Percentiles rank a stretch among this genome's conserved stretches.
These are phyloP conservation scores for Aplodontia rufa DNA, from an alignment of 2,113 vertebrate species.

Conservation along the genomic window DNA sequence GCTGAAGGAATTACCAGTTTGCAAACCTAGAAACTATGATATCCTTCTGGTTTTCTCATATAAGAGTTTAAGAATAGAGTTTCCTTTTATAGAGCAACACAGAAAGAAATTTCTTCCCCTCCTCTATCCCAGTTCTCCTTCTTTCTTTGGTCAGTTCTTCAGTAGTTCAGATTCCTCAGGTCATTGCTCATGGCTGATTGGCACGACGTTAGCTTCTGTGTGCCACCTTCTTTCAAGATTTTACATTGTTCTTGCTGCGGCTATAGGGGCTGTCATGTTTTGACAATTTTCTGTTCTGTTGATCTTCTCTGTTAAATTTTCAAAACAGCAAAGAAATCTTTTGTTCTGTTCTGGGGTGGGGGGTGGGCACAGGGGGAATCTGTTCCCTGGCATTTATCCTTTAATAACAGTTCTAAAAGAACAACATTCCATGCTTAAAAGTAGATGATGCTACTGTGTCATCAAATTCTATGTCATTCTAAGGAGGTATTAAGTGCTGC, in stretches of 20 bases:
- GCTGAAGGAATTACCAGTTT: neutral
- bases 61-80: neutral
- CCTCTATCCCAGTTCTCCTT: neutral
- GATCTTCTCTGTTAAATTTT: conserved; percentile 53
- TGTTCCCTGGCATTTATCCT: conserved; percentile 26
- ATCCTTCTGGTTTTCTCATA: conserved; percentile 6
- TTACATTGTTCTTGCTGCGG: neutral
- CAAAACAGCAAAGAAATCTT: conserved; percentile 17
- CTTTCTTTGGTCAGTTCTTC: neutral
- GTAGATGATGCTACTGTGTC: neutral
- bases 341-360: neutral
- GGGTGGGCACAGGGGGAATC: too few species aligned
- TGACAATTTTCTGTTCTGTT: conserved; percentile 31
- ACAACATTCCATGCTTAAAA: conserved; percentile 13
- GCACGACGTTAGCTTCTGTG: neutral
- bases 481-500: neutral
- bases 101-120: neutral
- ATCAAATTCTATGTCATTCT: neutral
- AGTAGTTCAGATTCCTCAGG: neutral
- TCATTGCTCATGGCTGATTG: neutral
- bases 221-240: neutral
- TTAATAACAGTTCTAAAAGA: conserved; percentile 49
- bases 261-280: neutral
- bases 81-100: neutral
- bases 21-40: neutral